Evolutionary conservation across 1,140 invertebrate genomes (phyloP).

Genomic region (Asobara japonica): DNA sequence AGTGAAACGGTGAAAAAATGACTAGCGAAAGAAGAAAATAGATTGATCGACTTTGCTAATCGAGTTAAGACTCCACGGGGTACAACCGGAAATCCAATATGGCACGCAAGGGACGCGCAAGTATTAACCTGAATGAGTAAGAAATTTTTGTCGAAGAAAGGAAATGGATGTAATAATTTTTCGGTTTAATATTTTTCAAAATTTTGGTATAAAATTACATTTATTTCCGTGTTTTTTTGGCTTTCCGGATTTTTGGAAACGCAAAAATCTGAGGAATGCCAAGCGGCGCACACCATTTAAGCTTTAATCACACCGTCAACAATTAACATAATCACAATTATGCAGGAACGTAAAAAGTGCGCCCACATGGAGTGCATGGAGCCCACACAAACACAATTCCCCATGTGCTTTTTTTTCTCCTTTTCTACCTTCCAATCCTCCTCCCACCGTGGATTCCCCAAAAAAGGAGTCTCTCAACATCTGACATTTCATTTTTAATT

Average conservation of each 20-base stretch:
- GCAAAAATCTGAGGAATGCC: background rate
- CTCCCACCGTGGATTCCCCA: background rate
- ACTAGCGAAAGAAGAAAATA: conserved; percentile 5
- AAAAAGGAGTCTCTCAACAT: conserved; percentile 3
- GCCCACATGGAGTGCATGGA: conserved; percentile 8
- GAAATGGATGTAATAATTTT: too few relatives aligned
- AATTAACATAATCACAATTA: conserved; percentile 34
- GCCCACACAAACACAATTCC: conserved; percentile 10
- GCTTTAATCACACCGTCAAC: conserved; percentile 18
- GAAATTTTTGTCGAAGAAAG: too few relatives aligned
- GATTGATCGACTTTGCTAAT: conserved; percentile 36
- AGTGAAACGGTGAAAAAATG: background rate
- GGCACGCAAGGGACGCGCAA: conserved; percentile 6
- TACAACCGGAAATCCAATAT: conserved; percentile 35
- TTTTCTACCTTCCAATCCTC: too few relatives aligned
- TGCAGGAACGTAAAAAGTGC: conserved; percentile 25
- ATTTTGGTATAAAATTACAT: too few relatives aligned
- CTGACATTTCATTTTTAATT: background rate
- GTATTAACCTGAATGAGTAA: too few relatives aligned
- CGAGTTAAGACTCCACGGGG: conserved; percentile 31
- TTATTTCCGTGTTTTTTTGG: too few relatives aligned
- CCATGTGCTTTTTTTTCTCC: background rate
- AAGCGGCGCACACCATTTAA: background rate
- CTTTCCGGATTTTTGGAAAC: too few relatives aligned
- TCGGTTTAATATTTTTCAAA: too few relatives aligned